Evolutionary conservation across 2,888 invertebrate species (phyloP), one percentile per base, ranked within the genome.

Genomic region (Drosophila rubida): DNA sequence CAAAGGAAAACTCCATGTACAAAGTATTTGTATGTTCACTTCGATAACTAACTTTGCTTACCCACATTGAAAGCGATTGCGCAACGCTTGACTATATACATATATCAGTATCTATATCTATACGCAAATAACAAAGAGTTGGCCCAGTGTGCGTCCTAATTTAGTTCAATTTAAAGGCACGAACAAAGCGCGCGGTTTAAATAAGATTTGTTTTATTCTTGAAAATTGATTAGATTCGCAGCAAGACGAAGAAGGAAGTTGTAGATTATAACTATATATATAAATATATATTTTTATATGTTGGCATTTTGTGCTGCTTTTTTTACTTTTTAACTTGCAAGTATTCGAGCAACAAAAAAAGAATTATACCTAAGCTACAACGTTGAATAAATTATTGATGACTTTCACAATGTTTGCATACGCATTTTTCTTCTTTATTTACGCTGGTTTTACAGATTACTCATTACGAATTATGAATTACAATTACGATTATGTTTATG

Each of bases 251-350:
- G 48, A 39, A 39, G 16, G 11, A 50, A 39, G 39, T 39, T 16
- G 16, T 49, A 53, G 53, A 19, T 53, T 42, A 32, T 53, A 42
- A 58, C 59, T 46, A 60, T 55, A 54, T 57, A 50, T 57, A 71
- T 54, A 25, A 25, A 39, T 48, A 55, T 53, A 71, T 61, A 75
- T 58, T 82, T 82, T 84, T 82, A 77, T 81, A 78, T 82, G 81
- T 87, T 87, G 59, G 82, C 79, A 78, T 77, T 84, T 49, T 76
- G 84, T 87, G 85, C 87, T 75, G 85, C 87, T 72, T 87, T 78
- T 87, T 80, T 35, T 41, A 61, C 73, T 13, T 37, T 32, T 32
- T 11, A 32, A 80, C 67, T 69, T 87, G 50, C 72, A 87, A 87
- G 85, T 84, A 84, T 87, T 83, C 69, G 68, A 59, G 57, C 62